Percentiles rank a stretch among this genome's conserved stretches.
Conservation (phyloP, 2,797 vertebrate species). For the Pampus argenteus region DNA sequence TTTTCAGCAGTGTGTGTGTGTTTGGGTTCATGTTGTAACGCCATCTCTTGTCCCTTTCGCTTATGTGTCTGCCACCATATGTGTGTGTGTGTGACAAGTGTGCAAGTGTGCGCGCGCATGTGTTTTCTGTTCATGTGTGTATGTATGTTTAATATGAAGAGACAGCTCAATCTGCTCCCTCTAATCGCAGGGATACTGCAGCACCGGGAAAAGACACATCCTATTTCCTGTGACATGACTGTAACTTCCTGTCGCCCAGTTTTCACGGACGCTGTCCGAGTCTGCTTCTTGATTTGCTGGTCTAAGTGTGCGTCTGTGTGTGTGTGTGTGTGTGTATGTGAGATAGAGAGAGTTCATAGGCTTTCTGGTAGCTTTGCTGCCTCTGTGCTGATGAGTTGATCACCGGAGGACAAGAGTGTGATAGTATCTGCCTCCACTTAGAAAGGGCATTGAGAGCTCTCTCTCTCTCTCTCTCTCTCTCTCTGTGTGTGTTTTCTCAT, state of each 20-base stretch:
- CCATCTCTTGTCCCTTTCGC: conserved; percentile 43
- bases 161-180: conserved; percentile 82
- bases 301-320: conserved; percentile 24
- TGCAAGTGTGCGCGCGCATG: neutral
- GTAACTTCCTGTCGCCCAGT: conserved; percentile 76
- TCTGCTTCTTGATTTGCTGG: conserved; percentile 66
- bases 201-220: conserved; percentile 77
- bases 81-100: conserved; percentile 20
- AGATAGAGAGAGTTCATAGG: conserved; percentile 47
- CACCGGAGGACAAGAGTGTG: conserved; percentile 60
- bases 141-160: conserved; percentile 71
- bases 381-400: conserved; percentile 65
- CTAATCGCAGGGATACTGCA: conserved; percentile 74
- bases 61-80: conserved; percentile 28
- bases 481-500: conserved; percentile 39
- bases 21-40: conserved; percentile 44
- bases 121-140: conserved; percentile 37
- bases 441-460: conserved; percentile 35
- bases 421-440: conserved; percentile 62
- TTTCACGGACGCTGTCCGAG: conserved; percentile 62
- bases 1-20: conserved; percentile 1
- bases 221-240: conserved; percentile 82
- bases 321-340: conserved; percentile 22
- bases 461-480: too few relatives aligned
- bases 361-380: conserved; percentile 42